Evolutionary conservation across 2,113 vertebrate genomes (phyloP).

Genomic region (Macrotis lagotis): DNA sequence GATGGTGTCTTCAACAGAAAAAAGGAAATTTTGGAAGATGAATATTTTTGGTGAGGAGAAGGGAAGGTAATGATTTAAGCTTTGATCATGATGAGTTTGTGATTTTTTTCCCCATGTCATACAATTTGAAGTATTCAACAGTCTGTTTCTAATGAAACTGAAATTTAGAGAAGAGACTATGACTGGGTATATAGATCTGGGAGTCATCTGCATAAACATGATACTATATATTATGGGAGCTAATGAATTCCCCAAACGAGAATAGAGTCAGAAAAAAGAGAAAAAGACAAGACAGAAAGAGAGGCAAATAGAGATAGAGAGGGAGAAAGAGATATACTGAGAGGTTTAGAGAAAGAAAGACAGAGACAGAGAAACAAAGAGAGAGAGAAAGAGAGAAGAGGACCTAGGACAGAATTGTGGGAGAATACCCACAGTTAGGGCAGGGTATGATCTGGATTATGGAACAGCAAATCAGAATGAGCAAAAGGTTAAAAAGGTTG

Average conservation of each 20-base stretch:
- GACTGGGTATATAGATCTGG: neutral
- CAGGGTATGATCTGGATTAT: neutral
- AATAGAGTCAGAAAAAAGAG: neutral
- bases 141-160: neutral
- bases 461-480: neutral
- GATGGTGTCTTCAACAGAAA: neutral
- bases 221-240: neutral
- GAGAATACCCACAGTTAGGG: neutral
- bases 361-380: neutral
- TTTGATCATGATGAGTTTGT: neutral
- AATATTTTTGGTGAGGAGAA: neutral
- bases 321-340: neutral
- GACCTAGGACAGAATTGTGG: neutral
- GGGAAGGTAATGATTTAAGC: neutral
- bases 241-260: neutral
- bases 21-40: neutral
- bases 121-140: neutral
- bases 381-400: neutral
- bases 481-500: neutral
- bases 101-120: neutral
- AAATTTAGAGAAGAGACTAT: neutral
- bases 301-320: neutral
- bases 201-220: neutral
- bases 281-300: neutral
- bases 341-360: neutral